Percentiles rank a stretch among this genome's conserved stretches.
These are phyloP conservation scores for Lasioglossum malachurum DNA, from an alignment of 2,888 invertebrate genomes.

Conservation along the genomic window DNA sequence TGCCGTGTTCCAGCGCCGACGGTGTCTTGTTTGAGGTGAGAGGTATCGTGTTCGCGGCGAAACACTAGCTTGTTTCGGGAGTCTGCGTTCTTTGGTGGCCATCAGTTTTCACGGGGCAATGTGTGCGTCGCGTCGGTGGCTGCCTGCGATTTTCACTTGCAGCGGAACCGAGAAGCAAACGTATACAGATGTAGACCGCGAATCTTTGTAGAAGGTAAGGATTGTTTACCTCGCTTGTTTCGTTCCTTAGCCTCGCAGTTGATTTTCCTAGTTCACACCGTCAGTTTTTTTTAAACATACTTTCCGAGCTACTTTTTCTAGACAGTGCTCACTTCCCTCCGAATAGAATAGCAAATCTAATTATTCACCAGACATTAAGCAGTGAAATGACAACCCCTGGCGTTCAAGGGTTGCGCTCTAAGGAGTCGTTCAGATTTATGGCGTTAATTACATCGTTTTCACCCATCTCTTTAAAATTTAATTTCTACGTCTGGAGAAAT, in stretches of 20 bases:
- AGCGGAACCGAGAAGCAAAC: neutral
- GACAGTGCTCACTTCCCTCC: no score
- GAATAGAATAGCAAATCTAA: no score
- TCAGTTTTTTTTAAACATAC: no score
- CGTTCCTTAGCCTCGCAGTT: neutral
- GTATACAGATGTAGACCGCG: neutral
- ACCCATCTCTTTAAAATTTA: no score
- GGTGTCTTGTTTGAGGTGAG: neutral
- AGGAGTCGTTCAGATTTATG: no score
- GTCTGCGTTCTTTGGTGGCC: neutral
- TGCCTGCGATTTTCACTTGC: neutral
- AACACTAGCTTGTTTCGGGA: neutral
- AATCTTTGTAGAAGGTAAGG: neutral
- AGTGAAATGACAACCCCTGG: no score
- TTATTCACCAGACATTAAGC: no score
- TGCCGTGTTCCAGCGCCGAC: neutral
- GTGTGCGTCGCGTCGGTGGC: neutral
- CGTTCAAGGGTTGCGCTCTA: no score
- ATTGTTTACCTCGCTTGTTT: neutral
- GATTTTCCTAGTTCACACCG: no score
- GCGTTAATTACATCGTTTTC: no score
- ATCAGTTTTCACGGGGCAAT: neutral
- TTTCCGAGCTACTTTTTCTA: no score
- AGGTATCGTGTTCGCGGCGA: constrained; percentile 5
- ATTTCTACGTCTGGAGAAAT: no score